Conservation (phyloP, 1,140 invertebrate species). For the Macrobrachium nipponense region DNA sequence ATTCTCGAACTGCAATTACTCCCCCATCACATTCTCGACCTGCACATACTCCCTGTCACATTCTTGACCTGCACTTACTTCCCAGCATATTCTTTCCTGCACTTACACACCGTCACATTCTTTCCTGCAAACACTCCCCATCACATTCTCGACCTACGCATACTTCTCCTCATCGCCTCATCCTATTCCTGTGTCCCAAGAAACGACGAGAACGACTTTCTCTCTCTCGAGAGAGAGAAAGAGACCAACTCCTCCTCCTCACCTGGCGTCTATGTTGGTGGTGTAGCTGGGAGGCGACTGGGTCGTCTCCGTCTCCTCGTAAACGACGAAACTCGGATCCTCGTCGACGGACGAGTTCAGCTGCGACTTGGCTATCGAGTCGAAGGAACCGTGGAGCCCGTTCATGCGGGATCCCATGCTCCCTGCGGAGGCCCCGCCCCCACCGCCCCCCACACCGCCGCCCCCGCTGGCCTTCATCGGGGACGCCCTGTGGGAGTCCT, state of each 20-base stretch:
- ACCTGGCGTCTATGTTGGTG: conserved; percentile 49
- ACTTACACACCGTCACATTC: no score
- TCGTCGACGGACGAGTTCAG: conserved; percentile 51
- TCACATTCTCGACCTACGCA: neutral
- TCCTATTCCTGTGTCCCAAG: no score
- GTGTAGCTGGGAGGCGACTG: conserved; percentile 41
- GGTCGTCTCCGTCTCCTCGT: conserved; percentile 39
- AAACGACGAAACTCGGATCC: conserved; percentile 54
- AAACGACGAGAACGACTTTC: no score
- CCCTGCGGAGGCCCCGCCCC: conserved; percentile 5
- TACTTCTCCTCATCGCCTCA: neutral
- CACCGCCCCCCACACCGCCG: conserved; percentile 22
- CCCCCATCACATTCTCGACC: no score
- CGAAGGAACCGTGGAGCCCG: conserved; percentile 54
- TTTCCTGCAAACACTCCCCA: no score
- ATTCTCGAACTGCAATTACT: no score
- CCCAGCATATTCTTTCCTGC: no score
- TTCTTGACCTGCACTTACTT: no score
- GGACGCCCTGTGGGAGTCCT: conserved; percentile 41
- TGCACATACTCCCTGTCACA: no score
- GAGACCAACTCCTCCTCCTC: no score
- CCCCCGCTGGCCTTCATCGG: conserved; percentile 46
- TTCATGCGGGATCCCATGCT: conserved; percentile 9
- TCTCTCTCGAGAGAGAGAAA: no score
- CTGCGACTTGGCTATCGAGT: conserved; percentile 57